Conservation (phyloP, 2,113 vertebrate species). For the Hymenochirus boettgeri region DNA sequence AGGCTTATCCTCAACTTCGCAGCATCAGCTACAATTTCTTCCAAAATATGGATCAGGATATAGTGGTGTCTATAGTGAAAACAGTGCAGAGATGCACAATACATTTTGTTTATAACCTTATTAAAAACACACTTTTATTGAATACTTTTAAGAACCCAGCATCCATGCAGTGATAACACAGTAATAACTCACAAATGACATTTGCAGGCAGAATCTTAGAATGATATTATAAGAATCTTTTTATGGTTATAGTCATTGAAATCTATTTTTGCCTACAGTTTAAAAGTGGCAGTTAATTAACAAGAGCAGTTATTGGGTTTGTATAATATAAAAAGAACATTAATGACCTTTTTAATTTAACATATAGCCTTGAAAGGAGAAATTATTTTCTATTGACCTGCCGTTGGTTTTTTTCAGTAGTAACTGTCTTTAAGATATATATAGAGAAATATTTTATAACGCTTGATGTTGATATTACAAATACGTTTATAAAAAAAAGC, state of each 20-base stretch:
- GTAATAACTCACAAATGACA: constrained; percentile 15
- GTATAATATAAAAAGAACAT: constrained; percentile 35
- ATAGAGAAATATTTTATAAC: not conserved
- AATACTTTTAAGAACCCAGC: not conserved
- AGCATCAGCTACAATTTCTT: no score
- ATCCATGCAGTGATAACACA: not conserved
- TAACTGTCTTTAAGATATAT: not conserved
- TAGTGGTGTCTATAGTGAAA: not conserved
- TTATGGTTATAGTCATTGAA: constrained; percentile 12
- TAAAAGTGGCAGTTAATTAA: constrained; percentile 29
- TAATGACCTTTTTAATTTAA: constrained; percentile 32
- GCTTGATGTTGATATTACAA: not conserved
- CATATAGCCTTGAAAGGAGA: constrained; percentile 35
- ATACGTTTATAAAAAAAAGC: not conserved
- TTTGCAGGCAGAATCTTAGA: constrained; percentile 22
- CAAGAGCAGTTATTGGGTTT: constrained; percentile 18
- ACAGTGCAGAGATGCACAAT: not conserved
- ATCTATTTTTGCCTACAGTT: constrained; percentile 29
- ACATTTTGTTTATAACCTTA: not conserved
- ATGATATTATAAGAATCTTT: constrained; percentile 19
- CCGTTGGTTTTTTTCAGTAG: constrained; percentile 14
- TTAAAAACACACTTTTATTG: not conserved
- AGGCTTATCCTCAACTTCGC: no score
- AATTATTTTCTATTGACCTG: constrained; percentile 36
- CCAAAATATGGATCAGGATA: no score